Percentiles rank a stretch among this genome's conserved stretches.
These are phyloP conservation scores for Pipra filicauda DNA, from an alignment of 2,113 vertebrate species.

Conservation along the genomic window DNA sequence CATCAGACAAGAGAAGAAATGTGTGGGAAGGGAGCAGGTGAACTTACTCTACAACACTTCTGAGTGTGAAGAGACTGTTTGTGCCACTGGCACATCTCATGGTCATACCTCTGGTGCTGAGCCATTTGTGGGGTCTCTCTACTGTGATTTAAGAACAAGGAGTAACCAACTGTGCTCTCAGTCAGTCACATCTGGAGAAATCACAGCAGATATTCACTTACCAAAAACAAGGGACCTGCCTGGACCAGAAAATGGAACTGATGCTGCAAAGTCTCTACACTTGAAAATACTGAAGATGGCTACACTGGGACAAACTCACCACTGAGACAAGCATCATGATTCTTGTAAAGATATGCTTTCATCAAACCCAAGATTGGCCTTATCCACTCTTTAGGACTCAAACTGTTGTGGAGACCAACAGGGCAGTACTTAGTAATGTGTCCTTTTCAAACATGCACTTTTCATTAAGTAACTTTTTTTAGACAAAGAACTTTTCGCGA, in stretches of 20 bases:
- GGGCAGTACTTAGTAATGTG: not conserved
- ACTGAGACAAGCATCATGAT: not conserved
- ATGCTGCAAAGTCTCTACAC: not conserved
- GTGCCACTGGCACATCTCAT: not conserved
- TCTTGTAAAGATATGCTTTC: not conserved
- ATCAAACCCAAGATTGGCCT: not conserved
- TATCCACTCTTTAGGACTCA: not conserved
- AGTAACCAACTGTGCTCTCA: not conserved
- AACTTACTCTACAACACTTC: not conserved
- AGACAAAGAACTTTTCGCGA: conserved; percentile 39
- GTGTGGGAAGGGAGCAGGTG: not conserved
- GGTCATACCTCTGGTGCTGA: not conserved
- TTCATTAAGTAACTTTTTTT: conserved; percentile 7
- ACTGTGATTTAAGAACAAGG: not conserved
- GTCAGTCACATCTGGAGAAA: not conserved
- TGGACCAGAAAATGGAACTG: not conserved
- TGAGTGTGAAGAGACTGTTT: not conserved
- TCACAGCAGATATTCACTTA: not conserved
- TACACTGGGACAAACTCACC: not conserved
- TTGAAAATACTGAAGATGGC: not conserved
- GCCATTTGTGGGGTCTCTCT: not conserved
- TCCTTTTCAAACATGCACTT: not conserved
- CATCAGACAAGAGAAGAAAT: not conserved
- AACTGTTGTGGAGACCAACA: not conserved
- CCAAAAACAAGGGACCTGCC: not conserved